A percentile compares a stretch with the other conserved stretches of the same genome.
Conservation (phyloP, 2,113 vertebrate species). For the Pachycephala philippinensis region DNA sequence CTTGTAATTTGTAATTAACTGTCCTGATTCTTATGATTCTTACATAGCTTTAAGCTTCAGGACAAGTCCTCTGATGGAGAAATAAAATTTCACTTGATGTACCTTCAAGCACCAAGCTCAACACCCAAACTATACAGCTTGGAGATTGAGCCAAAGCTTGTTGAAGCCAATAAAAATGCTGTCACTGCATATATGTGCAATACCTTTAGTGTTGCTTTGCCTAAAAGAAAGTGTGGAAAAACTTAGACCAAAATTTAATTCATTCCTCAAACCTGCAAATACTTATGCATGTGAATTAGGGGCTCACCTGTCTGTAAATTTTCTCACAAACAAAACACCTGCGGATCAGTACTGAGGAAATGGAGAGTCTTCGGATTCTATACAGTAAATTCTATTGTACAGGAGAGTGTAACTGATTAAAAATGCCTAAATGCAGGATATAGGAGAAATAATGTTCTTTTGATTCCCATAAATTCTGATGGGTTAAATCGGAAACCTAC, state of each 20-base stretch:
- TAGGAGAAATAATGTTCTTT: not conserved
- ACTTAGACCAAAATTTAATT: not conserved
- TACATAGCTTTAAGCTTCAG: not conserved
- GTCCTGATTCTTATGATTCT: not conserved
- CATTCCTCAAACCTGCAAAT: not conserved
- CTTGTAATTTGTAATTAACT: not conserved
- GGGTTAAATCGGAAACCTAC: not conserved
- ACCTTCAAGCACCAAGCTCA: not conserved
- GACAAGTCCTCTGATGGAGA: not conserved
- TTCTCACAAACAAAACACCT: not conserved
- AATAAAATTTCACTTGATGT: not conserved
- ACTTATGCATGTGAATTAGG: not conserved
- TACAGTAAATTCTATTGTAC: not conserved
- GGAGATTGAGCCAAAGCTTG: not conserved
- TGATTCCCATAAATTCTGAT: not conserved
- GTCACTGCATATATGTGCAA: not conserved
- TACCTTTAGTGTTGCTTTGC: not conserved
- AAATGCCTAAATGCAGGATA: not conserved
- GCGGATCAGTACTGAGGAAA: not conserved
- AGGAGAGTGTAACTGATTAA: not conserved
- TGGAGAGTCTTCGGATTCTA: not conserved
- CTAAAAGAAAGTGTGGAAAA: not conserved
- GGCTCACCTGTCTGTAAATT: not conserved
- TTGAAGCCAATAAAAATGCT: not conserved
- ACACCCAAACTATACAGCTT: not conserved